Evolutionary conservation across 2,888 invertebrate genomes (phyloP).

Genomic region (Euzophera pinguis): DNA sequence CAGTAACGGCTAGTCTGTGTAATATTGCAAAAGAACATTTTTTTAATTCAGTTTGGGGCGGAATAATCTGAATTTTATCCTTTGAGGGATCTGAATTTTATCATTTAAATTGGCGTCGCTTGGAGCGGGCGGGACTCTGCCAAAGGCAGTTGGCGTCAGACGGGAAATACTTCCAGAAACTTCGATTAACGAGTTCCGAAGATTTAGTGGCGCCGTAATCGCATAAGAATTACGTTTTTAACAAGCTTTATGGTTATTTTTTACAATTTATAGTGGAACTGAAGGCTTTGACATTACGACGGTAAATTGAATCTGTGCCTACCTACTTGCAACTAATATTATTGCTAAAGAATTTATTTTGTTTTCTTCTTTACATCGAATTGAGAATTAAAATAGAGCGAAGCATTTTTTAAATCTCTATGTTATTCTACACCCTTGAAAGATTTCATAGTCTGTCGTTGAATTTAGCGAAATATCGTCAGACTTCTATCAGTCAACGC

Average conservation of each 20-base stretch:
- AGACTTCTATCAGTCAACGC: too few relatives aligned
- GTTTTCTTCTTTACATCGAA: too few relatives aligned
- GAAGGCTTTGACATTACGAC: too few relatives aligned
- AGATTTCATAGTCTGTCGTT: too few relatives aligned
- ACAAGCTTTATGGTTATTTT: conserved; percentile 47
- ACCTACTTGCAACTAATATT: too few relatives aligned
- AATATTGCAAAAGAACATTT: conserved; percentile 21
- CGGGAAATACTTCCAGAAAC: conserved; percentile 66
- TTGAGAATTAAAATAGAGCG: too few relatives aligned
- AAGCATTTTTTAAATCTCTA: too few relatives aligned
- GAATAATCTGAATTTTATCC: conserved; percentile 63
- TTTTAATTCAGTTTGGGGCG: conserved; percentile 52
- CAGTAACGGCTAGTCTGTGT: conserved; percentile 1
- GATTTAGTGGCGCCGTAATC: conserved; percentile 70
- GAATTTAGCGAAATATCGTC: too few relatives aligned
- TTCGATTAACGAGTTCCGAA: conserved; percentile 74
- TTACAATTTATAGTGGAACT: conserved; percentile 30
- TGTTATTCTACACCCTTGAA: too few relatives aligned
- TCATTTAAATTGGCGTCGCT: conserved; percentile 70
- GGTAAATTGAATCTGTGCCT: too few relatives aligned
- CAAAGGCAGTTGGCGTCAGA: conserved; percentile 71
- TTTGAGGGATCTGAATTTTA: conserved; percentile 70
- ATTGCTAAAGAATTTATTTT: too few relatives aligned
- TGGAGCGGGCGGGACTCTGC: conserved; percentile 53
- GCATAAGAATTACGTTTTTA: conserved; percentile 62